Percentiles rank a stretch among this genome's conserved stretches.
Conservation (phyloP, 2,797 vertebrate genomes). For the Oreonectes daqikongensis region DNA sequence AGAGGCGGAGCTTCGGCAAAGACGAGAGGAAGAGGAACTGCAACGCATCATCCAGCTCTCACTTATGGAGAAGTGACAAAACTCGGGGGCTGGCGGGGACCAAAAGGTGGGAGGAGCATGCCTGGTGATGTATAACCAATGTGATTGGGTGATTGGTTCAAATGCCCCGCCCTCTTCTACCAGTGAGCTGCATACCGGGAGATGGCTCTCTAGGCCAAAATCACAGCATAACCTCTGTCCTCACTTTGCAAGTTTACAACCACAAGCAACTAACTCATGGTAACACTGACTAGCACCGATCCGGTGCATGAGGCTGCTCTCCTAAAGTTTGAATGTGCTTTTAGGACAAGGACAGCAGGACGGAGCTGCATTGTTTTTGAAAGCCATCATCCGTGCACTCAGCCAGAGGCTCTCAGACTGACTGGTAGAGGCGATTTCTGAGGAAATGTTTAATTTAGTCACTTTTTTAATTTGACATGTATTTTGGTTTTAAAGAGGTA, state of each 20-base stretch:
- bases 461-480: constrained; percentile 45
- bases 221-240: constrained; percentile 55
- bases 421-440: neutral
- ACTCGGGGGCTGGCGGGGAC: neutral
- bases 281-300: constrained; percentile 41
- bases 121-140: neutral
- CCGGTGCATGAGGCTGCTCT: constrained; percentile 39
- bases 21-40: constrained; percentile 90
- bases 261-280: constrained; percentile 53
- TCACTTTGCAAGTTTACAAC: constrained; percentile 73
- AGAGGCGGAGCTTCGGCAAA: constrained; percentile 82
- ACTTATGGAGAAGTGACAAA: constrained; percentile 88
- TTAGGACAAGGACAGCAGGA: constrained; percentile 19
- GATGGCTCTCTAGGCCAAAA: constrained; percentile 14
- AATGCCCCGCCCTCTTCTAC: constrained; percentile 32
- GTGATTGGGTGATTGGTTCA: constrained; percentile 19
- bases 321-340: constrained; percentile 38
- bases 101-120: constrained; percentile 29
- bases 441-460: constrained; percentile 7
- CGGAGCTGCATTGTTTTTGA: constrained; percentile 25
- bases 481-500: constrained; percentile 64
- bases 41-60: constrained; percentile 95
- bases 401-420: constrained; percentile 22
- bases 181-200: constrained; percentile 24
- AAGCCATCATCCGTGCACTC: constrained; percentile 37